Base-by-base conservation (phyloP, 1,140 invertebrate species). In the Watersipora subatra region DNA sequence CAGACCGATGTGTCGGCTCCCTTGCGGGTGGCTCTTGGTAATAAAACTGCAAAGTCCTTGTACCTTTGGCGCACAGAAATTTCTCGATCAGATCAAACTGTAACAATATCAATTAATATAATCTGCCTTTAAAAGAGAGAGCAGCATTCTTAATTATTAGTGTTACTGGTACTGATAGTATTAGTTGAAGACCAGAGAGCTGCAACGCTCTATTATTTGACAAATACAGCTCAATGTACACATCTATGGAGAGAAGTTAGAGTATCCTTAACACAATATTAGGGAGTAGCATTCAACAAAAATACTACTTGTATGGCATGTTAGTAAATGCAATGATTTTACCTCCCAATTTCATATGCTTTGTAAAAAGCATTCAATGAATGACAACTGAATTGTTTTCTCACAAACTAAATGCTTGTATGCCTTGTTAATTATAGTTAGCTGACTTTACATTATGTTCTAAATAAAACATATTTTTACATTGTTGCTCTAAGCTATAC, bases 11-110 rank as follows among this genome's bases (percentile, higher is more conserved):
- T 65, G 22, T 28, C 22, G 20, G 19, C 7, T 63, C 62, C 19
- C 61, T 68, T 64, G 72, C 88, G 70, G 88, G 86, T 22, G 89
- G 85, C 66, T 92, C 89, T 81, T 94, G 91, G 74, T 92, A 93
- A 75, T 90, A 94, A 88, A 92, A 94, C 67, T 93, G 84, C 28
- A 94, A 83, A 72, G 91, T 92, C 63, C 88, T 87, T 68, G 87
- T 85, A 85, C 91, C 90, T 73, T 92, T 88, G 0, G 89, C 88
- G 7, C 88, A 78, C 75, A 93, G 92, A 2, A 94, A 83, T 71
- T 89, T 87, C 77, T 92, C 92, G 69, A 93, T 77, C 58, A 75
- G 30, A 28, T 76, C 73, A 73, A 80, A 81, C 78, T 80, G 65
- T 29, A 73, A 72, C 27, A 57, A 57, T 1, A 62, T 12, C 15